Evolutionary conservation across 2,888 invertebrate species (phyloP), one percentile per base, ranked within the genome.

Genomic region (Tipula lateralis): DNA sequence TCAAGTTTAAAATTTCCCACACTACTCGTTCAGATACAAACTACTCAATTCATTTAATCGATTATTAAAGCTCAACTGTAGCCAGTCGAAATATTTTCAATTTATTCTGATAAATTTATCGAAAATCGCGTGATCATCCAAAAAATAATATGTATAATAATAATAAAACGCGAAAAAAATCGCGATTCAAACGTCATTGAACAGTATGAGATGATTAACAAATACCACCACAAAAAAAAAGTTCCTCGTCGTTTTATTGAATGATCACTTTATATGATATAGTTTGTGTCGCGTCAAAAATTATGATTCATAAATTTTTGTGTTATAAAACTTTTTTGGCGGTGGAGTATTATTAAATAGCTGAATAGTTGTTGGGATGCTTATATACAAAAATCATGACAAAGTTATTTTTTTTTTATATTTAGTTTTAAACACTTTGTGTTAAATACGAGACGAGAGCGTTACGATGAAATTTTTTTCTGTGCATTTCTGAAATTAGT

Each of bases 61-160:
- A 66, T 66, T 66, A 19, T 1, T 24, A 66, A 66, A 66, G 66
- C 66, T 66, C 66, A 19, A 66, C 66, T 66, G 66, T 66, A 66
- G 7, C 7, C 9, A 24, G 9, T 9, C n/a, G n/a, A 24, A 66
- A 66, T 16, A 50, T 24, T 66, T 66, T 50, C 16, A 50, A n/a
- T 44, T 19, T 2, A 44, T 44, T 66, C 24, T 24, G 66, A 9
- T 66, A 24, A 24, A 66, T 66, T 66, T 66, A 66, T 50, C 24
- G 12, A 66, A 66, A 66, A 66, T 66, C 66, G 66, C 66, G 66
- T 66, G 66, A 66, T 66, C 66, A 24, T 66, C 44, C n/a, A 66
- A 66, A 66, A 66, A 24, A 66, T 0, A n/a, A n/a, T n/a, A n/a
- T n/a, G n/a, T n/a, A n/a, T n/a, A n/a, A n/a, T n/a, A n/a, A n/a